Conservation (phyloP, 2,113 vertebrate genomes). For the Oryzias melastigma region DNA sequence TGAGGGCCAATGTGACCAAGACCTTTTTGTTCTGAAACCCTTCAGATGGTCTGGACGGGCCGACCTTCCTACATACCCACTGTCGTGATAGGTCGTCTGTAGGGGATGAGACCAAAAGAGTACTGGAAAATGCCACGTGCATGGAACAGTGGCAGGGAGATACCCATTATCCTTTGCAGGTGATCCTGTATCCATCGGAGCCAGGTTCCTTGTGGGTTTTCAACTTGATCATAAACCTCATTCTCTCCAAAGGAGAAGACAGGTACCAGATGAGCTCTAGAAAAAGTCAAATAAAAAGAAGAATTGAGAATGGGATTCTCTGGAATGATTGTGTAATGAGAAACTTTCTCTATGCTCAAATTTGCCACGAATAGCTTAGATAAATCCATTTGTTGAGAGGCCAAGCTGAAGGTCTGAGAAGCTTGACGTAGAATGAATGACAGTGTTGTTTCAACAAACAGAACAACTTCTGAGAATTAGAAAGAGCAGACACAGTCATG, state of each 20-base stretch:
- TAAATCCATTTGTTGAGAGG: conserved; percentile 38
- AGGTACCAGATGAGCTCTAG: conserved; percentile 83
- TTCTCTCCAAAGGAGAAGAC: conserved; percentile 95
- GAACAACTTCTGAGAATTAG: conserved; percentile 8
- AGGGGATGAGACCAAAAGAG: conserved; percentile 88
- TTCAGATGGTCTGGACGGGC: not conserved
- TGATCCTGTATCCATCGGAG: conserved; percentile 79
- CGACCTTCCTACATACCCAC: conserved; percentile 80
- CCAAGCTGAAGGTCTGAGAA: not conserved
- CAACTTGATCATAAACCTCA: conserved; percentile 86
- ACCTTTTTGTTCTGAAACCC: too few species aligned
- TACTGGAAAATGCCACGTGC: conserved; percentile 94
- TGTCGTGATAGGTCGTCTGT: conserved; percentile 85
- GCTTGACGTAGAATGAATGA: not conserved
- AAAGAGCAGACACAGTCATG: not conserved
- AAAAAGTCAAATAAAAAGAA: not conserved
- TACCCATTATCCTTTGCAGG: conserved; percentile 85
- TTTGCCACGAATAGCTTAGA: conserved; percentile 19
- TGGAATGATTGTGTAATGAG: too few species aligned
- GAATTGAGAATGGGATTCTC: not conserved
- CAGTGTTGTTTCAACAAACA: conserved; percentile 5
- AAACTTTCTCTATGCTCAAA: conserved; percentile 16
- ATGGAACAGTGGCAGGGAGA: conserved; percentile 90
- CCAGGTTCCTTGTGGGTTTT: conserved; percentile 82
- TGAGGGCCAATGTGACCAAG: too few species aligned